Evolutionary conservation across 2,888 invertebrate species (phyloP), one percentile per base, ranked within the genome.

Genomic region (Xestia ashworthii): DNA sequence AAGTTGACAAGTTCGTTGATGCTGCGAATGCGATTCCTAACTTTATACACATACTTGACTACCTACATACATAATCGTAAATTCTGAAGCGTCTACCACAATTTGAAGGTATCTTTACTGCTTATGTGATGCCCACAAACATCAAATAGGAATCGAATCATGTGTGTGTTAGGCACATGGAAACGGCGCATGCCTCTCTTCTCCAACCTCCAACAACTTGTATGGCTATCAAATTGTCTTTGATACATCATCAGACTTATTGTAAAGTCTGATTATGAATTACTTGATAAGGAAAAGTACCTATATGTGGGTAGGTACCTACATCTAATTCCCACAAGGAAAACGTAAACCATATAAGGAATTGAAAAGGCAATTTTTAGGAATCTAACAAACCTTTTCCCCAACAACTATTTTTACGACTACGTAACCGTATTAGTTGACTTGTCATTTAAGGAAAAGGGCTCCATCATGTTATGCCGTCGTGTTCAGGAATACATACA

Each of bases 1-100:
- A 69, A 76, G 60, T 53, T 75, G 70, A 22, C 71, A 80, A 77
- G 71, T 76, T 83, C 71, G 64, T 5, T 62, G 66, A 75, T 68
- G 48, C 66, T 65, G 38, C n/a, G 32, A 65, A 46, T 65, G n/a
- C 22, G 16, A 41, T 74, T 14, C 19, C 19, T 19, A 64, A 53
- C 22, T 41, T 41, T 41, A 6, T 41, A 41, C 41, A 41, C 41
- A 41, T 12, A 55, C 12, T 22, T 79, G 4, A 50, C 25, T 22
- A 41, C 41, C 41, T 41, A 4, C 41, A 4, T 41, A 25, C 2
- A 46, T 11, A 22, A 44, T 71, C 4, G 9, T 58, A 48, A 22
- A 65, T 72, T 72, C 9, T 1, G 32, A 44, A 58, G 12, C 14
- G 3, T 69, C 44, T 79, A 64, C 62, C 9, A 44, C 3, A 3